phyloP scores from a whole-genome alignment of 2,888 invertebrate genomes.

The Ennomos quercinarius region DNA sequence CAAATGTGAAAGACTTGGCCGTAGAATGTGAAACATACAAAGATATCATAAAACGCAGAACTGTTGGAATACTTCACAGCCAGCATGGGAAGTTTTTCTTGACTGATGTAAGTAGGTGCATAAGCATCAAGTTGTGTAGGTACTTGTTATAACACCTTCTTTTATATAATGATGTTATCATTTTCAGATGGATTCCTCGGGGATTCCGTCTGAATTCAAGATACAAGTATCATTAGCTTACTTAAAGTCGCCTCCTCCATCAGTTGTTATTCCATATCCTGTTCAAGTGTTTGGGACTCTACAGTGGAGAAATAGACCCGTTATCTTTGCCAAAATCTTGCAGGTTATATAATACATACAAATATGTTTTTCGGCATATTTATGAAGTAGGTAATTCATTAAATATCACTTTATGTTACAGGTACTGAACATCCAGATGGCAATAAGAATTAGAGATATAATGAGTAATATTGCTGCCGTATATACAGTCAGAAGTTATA shows the following conservation, averaged over 20 bases:
- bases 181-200: conserved; percentile 54
- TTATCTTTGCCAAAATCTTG: conserved; percentile 64
- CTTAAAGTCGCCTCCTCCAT: conserved; percentile 50
- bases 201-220: conserved; percentile 35
- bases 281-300: conserved; percentile 72
- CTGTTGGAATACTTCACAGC: conserved; percentile 68
- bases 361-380: too few species aligned
- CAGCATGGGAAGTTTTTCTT: conserved; percentile 61
- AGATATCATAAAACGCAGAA: conserved; percentile 58
- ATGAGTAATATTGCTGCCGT: conserved; percentile 44
- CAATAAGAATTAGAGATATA: conserved; percentile 52
- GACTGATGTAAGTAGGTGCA: conserved; percentile 56
- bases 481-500: conserved; percentile 46
- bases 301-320: conserved; percentile 65
- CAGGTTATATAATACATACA: conserved; percentile 52
- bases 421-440: conserved; percentile 53
- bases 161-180: background rate
- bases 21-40: conserved; percentile 44
- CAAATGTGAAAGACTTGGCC: conserved; percentile 50
- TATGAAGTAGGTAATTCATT: too few species aligned
- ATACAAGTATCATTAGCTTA: conserved; percentile 62
- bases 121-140: too few species aligned
- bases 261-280: conserved; percentile 61
- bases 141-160: too few species aligned
- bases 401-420: conserved; percentile 38